Base-by-base conservation (phyloP, 2,888 invertebrate species). In the Epistrophe eligans region DNA sequence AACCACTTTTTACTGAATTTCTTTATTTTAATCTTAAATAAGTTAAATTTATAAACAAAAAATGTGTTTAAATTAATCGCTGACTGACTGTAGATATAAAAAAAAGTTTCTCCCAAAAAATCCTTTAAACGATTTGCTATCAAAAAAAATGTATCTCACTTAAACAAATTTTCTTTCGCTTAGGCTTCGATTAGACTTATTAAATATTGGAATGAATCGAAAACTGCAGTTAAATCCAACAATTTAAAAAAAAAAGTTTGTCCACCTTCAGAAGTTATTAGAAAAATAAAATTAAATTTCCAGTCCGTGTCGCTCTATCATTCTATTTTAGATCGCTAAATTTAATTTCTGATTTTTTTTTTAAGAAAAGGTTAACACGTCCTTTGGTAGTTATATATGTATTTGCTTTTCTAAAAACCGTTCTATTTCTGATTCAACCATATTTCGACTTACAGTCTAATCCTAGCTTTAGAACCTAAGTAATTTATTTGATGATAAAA, bases 1-100 rank as follows among this genome's bases (percentile, higher is more conserved):
- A 58, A 55, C 45, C 28, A 28, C 55, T 24, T 52, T 80, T 85
- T 81, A 73, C 67, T 74, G 77, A 85, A 85, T 55, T 70, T 40
- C n/a, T 70, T 40, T 38, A 87, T 87, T 87, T 87, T 87, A 83
- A 82, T 79, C 67, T 87, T 79, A 79, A 83, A 79, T 87, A 83
- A 83, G 74, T 87, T 72, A 87, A 87, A 76, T 84, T 84, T 62
- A 62, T 43, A 13, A 19, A 71, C 32, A 40, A 67, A 57, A 77
- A 77, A 24, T 38, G 35, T 55, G 50, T 76, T 66, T 48, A 74
- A 60, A 71, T 66, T 66, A 77, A 57, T 72, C 80, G 72, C 71
- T 83, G 87, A 87, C 87, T 87, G 87, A 87, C 79, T 87, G 77
- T 85, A 73, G 67, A 72, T 76, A 45, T 74, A 74, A 40, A 40